Evolutionary conservation across 1,140 invertebrate genomes (phyloP).

Genomic region (Geopemphigus sp.): DNA sequence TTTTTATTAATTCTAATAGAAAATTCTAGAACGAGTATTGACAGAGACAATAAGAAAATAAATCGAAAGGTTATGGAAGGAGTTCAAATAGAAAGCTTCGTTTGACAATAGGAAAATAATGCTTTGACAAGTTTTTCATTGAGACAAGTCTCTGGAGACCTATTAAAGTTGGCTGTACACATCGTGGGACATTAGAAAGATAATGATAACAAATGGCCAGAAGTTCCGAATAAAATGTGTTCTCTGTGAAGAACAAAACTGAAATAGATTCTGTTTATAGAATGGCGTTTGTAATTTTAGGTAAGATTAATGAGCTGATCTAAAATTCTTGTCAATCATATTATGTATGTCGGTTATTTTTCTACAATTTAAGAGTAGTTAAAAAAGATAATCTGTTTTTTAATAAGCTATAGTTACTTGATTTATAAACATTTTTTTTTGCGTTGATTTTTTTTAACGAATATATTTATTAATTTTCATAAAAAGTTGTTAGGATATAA

Average conservation of each 20-base stretch:
- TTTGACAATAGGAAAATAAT: slow-evolving; percentile 8
- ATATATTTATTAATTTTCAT: no score
- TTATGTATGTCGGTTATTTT: no score
- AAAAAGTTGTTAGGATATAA: no score
- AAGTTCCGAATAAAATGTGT: not conserved
- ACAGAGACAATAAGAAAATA: not conserved
- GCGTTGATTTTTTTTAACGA: no score
- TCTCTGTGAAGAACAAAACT: slow-evolving; percentile 13
- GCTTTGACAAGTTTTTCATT: not conserved
- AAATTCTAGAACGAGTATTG: not conserved
- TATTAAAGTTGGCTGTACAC: not conserved
- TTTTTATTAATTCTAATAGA: not conserved
- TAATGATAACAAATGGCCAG: slow-evolving; percentile 11
- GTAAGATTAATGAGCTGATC: no score
- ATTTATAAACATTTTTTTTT: no score
- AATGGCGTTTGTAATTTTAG: not conserved
- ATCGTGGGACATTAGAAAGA: not conserved
- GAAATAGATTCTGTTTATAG: not conserved
- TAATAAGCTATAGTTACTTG: no score
- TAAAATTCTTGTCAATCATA: no score
- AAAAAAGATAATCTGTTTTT: no score
- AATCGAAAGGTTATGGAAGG: slow-evolving; percentile 9
- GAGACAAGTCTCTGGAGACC: slow-evolving; percentile 8
- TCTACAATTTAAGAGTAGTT: no score
- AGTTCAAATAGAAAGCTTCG: slow-evolving; percentile 21